A percentile compares a stretch with the other conserved stretches of the same genome.
Evolutionary conservation across 1,140 invertebrate species (phyloP).

Genomic region (Eriosoma lanigerum): DNA sequence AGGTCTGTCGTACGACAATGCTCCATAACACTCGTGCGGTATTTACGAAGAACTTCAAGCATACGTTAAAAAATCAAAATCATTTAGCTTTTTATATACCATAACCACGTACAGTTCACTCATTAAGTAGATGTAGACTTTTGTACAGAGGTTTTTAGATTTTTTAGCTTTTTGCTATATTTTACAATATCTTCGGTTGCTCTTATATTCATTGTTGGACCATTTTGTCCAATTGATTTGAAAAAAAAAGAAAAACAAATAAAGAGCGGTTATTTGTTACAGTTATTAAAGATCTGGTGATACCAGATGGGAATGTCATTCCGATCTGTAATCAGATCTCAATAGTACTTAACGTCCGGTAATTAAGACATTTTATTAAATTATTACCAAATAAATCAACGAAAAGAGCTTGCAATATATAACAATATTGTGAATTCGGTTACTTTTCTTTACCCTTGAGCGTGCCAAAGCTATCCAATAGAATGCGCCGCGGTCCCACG

Average conservation of each 20-base stretch:
- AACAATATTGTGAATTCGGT: too few relatives aligned
- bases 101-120: slow-evolving; percentile 12
- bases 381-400: too few relatives aligned
- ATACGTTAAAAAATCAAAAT: not conserved
- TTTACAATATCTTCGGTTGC: slow-evolving; percentile 30
- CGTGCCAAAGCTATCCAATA: slow-evolving; percentile 7
- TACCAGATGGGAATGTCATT: not conserved
- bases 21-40: slow-evolving; percentile 10
- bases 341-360: too few relatives aligned
- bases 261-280: not conserved
- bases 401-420: too few relatives aligned
- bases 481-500: slow-evolving; percentile 46
- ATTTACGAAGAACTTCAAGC: not conserved
- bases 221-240: not conserved
- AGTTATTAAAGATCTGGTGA: not conserved
- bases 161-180: slow-evolving; percentile 44
- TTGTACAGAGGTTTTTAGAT: not conserved
- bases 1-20: slow-evolving; percentile 55
- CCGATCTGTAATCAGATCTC: not conserved
- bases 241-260: not conserved
- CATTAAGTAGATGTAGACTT: slow-evolving; percentile 31
- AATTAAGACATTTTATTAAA: too few relatives aligned
- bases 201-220: not conserved
- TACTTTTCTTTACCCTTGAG: not conserved
- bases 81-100: not conserved